Evolutionary conservation across 2,888 invertebrate genomes (phyloP), one percentile per base, ranked within the genome.

Genomic region (Buathra laborator): DNA sequence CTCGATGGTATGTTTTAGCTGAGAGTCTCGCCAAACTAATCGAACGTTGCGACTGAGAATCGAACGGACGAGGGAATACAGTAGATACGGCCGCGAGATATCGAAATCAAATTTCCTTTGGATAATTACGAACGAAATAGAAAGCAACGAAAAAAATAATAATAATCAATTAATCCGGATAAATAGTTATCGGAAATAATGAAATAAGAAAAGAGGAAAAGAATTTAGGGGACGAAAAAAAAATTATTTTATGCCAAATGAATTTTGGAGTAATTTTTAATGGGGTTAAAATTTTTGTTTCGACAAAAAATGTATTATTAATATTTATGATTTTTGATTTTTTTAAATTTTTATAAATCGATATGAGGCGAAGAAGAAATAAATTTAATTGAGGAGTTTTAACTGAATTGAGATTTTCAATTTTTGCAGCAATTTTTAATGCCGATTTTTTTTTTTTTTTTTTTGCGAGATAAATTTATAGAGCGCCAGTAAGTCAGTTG

Each of bases 1-100:
- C 62, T 16, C 70, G 83, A 79, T 70, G 79, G 75, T 78, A 48
- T 48, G 75, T 48, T 79, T 76, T 79, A 56, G 83, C 37, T 53
- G 62, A 68, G 64, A 72, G 79, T 71, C 51, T 56, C 29, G 37
- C 37, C 37, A 16, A 32, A 64, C 64, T 64, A 16, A 66, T 75
- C 75, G 75, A 75, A 48, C 64, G 51, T 66, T 66, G 51, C 48
- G 64, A n/a, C 32, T 29, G 29, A 29, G 44, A 16, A 2, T 62
- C 51, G 51, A 59, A 29, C 10, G 59, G 29, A 12, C 12, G 56
- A 1, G 16, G 56, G 7, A 29, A 12, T 1, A 12, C 59, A 5
- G 12, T 29, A 29, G 29, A 24, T 19, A 44, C 66, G 68, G 16
- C 68, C 68, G 19, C 68, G 68, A 68, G 68, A 46, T n/a, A 43